Evolutionary conservation across 1,140 invertebrate species (phyloP).

Genomic region (Subanguina moxae): DNA sequence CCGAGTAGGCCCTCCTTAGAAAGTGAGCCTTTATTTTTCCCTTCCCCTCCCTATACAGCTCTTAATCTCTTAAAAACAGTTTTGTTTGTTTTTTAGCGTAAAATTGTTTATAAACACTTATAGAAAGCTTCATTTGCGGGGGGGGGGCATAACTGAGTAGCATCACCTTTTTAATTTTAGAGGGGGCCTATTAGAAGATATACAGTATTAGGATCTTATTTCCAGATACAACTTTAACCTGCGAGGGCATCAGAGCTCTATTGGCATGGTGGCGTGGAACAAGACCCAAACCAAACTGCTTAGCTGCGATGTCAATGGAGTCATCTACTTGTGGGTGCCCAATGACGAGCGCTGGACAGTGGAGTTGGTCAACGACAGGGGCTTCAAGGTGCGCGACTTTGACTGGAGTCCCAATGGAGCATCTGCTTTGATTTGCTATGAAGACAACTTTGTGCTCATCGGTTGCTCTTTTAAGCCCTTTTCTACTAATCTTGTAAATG

Average conservation of each 20-base stretch:
- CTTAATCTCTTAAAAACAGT: too few species aligned
- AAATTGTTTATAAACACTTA: too few species aligned
- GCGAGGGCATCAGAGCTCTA: conserved; percentile 88
- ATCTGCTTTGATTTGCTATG: conserved; percentile 95
- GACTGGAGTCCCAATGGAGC: conserved; percentile 96
- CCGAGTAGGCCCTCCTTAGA: too few species aligned
- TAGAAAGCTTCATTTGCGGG: too few species aligned
- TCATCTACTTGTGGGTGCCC: conserved; percentile 97
- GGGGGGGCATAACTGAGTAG: too few species aligned
- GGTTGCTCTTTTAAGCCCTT: too few species aligned
- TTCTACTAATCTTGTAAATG: too few species aligned
- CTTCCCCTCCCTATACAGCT: too few species aligned
- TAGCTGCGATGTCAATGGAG: conserved; percentile 91
- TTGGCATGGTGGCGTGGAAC: conserved; percentile 92
- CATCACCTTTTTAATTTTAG: too few species aligned
- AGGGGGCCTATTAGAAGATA: too few species aligned
- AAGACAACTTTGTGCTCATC: conserved; percentile 60
- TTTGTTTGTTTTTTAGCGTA: too few species aligned
- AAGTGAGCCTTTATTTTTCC: too few species aligned
- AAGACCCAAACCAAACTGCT: conserved; percentile 95
- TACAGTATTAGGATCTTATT: conserved; percentile 63
- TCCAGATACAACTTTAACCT: conserved; percentile 93
- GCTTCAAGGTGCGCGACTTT: conserved; percentile 71
- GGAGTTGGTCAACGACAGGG: conserved; percentile 91
- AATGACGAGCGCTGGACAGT: conserved; percentile 98